phyloP scores from a whole-genome alignment of 1,140 invertebrate species.

The Akabosia matsudoensis region DNA sequence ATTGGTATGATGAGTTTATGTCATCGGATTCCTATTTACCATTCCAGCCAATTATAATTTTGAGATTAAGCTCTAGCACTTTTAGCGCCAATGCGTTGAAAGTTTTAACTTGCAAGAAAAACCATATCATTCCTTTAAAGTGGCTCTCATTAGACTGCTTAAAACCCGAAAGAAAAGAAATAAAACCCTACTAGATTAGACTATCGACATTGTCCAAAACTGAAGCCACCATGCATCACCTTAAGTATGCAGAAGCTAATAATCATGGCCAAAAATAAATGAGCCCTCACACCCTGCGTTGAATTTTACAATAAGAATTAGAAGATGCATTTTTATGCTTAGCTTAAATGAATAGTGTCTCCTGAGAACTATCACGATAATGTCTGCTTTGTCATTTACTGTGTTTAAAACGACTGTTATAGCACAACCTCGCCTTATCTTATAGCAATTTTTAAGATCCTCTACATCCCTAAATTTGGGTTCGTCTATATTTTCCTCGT shows the following conservation, averaged over 20 bases:
- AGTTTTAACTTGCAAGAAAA: background rate
- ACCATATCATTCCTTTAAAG: background rate
- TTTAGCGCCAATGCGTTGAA: no score
- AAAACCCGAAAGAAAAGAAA: no score
- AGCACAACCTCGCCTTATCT: background rate
- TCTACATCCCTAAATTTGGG: no score
- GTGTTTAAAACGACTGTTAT: background rate
- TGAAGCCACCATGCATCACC: background rate
- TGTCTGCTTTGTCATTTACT: background rate
- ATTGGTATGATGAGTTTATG: no score
- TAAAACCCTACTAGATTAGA: no score
- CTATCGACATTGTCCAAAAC: background rate
- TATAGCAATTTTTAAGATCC: no score
- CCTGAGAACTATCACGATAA: no score
- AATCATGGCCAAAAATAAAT: slow-evolving; percentile 1
- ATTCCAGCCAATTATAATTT: background rate
- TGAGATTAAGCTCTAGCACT: no score
- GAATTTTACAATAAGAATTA: background rate
- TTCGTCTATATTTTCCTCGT: no score
- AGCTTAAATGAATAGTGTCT: background rate
- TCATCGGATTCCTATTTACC: background rate
- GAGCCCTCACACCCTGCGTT: slow-evolving; percentile 1
- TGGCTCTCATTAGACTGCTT: no score
- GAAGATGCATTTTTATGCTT: background rate
- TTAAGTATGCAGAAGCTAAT: slow-evolving; percentile 5